Percentiles rank a stretch among this genome's conserved stretches.
Evolutionary conservation across 35 echinoderm and acorn worm species (phyloP).

Genomic region (Hemicentrotus pulcherrimus): DNA sequence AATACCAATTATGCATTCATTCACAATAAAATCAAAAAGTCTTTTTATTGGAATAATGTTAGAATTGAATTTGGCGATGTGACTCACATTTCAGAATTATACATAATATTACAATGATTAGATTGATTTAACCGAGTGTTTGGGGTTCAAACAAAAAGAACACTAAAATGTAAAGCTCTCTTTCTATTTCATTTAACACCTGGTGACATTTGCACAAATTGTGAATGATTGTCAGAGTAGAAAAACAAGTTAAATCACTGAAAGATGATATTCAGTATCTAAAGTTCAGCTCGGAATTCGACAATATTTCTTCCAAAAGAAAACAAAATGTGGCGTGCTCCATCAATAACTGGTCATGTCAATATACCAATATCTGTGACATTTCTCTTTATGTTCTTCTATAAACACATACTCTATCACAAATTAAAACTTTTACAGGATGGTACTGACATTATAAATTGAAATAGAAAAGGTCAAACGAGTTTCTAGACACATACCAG

Average conservation of each 20-base stretch:
- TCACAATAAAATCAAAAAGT: background rate
- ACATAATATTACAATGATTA: constrained; percentile 53
- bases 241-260: background rate
- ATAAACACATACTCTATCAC: constrained; percentile 11
- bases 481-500: background rate
- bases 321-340: background rate
- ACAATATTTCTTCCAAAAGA: constrained; percentile 9
- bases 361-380: background rate
- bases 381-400: background rate
- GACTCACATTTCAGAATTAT: constrained; percentile 43
- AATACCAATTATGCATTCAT: constrained; percentile 49
- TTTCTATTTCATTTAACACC: constrained; percentile 49
- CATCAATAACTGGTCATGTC: background rate
- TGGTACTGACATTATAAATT: background rate
- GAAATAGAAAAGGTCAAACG: background rate
- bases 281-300: background rate
- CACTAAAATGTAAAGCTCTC: constrained; percentile 36
- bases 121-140: constrained; percentile 1
- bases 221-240: constrained; percentile 27
- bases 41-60: background rate
- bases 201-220: constrained; percentile 36
- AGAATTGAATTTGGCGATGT: background rate
- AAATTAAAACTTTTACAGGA: background rate
- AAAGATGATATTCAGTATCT: background rate
- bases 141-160: background rate